These are phyloP conservation scores for Sphinx pinastri DNA, from an alignment of 2,888 invertebrate species.

Conservation along the genomic window DNA sequence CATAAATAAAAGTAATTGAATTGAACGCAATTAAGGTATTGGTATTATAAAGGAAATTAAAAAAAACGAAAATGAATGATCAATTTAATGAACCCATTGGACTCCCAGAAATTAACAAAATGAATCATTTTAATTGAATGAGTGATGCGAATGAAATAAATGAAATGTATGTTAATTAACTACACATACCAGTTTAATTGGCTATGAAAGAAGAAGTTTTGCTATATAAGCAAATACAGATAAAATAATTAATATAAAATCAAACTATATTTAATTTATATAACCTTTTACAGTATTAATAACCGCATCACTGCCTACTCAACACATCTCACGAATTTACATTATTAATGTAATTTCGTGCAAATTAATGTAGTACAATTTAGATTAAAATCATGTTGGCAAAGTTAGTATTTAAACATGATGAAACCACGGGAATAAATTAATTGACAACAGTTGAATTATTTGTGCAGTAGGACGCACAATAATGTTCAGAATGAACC, in stretches of 20 bases:
- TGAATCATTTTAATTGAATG: no score
- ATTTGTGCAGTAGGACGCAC: not conserved
- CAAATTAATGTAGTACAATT: not conserved
- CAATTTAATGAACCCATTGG: not conserved
- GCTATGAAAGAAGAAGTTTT: no score
- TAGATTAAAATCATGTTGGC: not conserved
- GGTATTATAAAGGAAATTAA: not conserved
- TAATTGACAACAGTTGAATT: not conserved
- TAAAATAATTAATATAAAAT: not conserved
- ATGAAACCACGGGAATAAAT: constrained; percentile 5
- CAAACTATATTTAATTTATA: not conserved
- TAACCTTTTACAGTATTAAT: not conserved
- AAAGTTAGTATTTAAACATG: constrained; percentile 1
- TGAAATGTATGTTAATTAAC: no score
- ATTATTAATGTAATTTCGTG: not conserved
- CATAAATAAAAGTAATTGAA: not conserved
- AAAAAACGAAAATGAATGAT: not conserved
- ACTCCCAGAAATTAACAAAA: not conserved
- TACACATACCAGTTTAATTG: no score
- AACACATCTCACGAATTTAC: not conserved
- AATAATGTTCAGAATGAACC: not conserved
- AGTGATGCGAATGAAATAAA: no score
- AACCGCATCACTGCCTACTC: not conserved
- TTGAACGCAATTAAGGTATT: not conserved
- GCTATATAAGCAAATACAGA: no score